Base-by-base conservation (phyloP, 2,888 invertebrate genomes). In the Dicyrtoma fusca region DNA sequence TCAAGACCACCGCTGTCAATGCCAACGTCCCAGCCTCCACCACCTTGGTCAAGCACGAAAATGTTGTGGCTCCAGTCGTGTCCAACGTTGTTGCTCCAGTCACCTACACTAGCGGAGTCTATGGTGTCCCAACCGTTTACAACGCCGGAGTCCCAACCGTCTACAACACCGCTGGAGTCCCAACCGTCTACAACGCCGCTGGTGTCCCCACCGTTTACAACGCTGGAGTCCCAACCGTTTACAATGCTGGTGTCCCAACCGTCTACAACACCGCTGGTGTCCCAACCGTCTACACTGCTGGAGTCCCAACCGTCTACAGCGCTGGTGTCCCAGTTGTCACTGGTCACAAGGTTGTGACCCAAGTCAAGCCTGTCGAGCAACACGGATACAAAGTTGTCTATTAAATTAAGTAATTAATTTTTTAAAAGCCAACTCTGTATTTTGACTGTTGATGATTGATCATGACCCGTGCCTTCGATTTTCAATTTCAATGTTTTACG, bases 311-410 rank as follows among this genome's bases (percentile, higher is more conserved):
- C 5, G 42, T 25, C 19, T 61, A 61, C 19, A 17, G 44, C 44
- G 62, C 57, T n/a, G 57, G 57, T 4, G 57, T 63, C 23, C 55
- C 71, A 23, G 64, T 71, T 19, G 63, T 71, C 34, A 62, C 57
- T 23, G 73, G 47, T 26, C 19, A 45, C 34, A 59, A 47, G n/a
- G 64, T 69, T 26, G 23, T 51, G 21, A 73, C 73, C 19, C 11
- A n/a, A 45, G 47, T 61, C 71, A 68, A 61, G 47, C 74, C 74
- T 13, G 74, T 74, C 47, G 74, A 74, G 57, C 74, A 74, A 74
- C 74, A 74, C 68, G 74, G 74, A 66, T 74, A 74, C 74, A 26
- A 62, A 61, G 55, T 74, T 49, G 57, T 49, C 68, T 74, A 71
- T 34, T 74, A 71, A 68, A 68, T 42, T 4, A 10, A 23, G 57